phyloP scores from a whole-genome alignment of 1,140 invertebrate species.

The Batillaria attramentaria region DNA sequence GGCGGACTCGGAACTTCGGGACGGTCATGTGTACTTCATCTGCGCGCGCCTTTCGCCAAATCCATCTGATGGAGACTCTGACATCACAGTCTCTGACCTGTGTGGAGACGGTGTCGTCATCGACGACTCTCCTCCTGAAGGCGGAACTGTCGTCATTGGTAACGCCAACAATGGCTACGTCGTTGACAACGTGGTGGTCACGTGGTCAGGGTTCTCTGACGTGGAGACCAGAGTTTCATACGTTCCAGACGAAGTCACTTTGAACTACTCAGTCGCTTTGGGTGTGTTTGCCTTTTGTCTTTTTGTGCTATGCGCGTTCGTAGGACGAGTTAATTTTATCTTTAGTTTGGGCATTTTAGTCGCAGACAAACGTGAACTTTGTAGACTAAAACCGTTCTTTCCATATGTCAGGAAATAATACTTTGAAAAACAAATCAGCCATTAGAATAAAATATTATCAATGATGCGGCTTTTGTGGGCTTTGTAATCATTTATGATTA shows the following conservation, averaged over 20 bases:
- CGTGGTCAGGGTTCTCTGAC: conserved; percentile 46
- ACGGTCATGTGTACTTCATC: not conserved
- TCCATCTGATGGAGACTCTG: too few relatives aligned
- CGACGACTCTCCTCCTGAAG: conserved; percentile 38
- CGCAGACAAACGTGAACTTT: too few relatives aligned
- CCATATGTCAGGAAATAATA: too few relatives aligned
- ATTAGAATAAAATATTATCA: too few relatives aligned
- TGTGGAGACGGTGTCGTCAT: conserved; percentile 51
- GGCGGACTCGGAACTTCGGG: not conserved
- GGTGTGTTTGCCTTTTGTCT: not conserved
- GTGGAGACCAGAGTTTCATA: not conserved
- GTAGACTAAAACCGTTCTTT: too few relatives aligned
- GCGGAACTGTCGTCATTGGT: conserved; percentile 33
- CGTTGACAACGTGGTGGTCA: conserved; percentile 19
- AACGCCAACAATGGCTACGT: conserved; percentile 41
- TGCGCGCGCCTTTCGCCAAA: not conserved
- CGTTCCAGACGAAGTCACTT: not conserved
- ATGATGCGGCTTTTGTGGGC: too few relatives aligned
- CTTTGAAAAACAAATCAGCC: too few relatives aligned
- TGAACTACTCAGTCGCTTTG: conserved; percentile 15
- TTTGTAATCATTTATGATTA: too few relatives aligned
- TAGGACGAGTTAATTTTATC: not conserved
- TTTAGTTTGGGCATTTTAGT: too few relatives aligned
- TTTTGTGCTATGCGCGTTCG: not conserved
- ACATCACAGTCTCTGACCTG: not conserved